These are phyloP conservation scores for Cettia cetti DNA, from an alignment of 2,113 vertebrate species.

Conservation along the genomic window DNA sequence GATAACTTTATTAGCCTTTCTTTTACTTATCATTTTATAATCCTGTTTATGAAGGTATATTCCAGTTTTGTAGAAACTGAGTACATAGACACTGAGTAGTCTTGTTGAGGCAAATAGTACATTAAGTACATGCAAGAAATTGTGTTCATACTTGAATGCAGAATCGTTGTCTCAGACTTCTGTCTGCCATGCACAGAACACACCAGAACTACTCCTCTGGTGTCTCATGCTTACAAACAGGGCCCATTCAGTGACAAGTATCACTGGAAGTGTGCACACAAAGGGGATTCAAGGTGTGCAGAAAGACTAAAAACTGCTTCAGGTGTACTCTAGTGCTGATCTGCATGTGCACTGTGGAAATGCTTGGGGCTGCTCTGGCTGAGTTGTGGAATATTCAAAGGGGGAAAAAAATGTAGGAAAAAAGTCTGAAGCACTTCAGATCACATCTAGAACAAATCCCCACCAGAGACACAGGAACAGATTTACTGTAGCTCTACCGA, in stretches of 20 bases:
- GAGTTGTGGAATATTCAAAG: not conserved
- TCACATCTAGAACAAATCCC: not conserved
- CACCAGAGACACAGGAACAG: not conserved
- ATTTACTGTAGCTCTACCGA: not conserved
- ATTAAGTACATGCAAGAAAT: not conserved
- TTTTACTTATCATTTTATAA: not conserved
- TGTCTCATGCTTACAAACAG: not conserved
- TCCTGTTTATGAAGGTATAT: not conserved
- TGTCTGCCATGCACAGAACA: not conserved
- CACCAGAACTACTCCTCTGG: not conserved
- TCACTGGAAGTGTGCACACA: fast-evolving
- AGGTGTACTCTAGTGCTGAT: not conserved
- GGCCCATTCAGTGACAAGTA: fast-evolving
- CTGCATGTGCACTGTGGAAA: not conserved
- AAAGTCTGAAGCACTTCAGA: not conserved
- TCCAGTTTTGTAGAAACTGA: not conserved
- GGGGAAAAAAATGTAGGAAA: not conserved
- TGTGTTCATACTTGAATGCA: not conserved
- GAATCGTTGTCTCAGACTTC: not conserved
- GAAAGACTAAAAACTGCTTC: not conserved
- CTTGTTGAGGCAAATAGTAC: not conserved
- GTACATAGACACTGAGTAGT: not conserved
- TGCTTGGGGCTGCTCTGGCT: not conserved
- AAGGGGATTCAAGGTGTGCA: not conserved
- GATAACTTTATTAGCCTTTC: not conserved